Conservation (phyloP, 2,888 invertebrate species). For the Strigamia crassipes region DNA sequence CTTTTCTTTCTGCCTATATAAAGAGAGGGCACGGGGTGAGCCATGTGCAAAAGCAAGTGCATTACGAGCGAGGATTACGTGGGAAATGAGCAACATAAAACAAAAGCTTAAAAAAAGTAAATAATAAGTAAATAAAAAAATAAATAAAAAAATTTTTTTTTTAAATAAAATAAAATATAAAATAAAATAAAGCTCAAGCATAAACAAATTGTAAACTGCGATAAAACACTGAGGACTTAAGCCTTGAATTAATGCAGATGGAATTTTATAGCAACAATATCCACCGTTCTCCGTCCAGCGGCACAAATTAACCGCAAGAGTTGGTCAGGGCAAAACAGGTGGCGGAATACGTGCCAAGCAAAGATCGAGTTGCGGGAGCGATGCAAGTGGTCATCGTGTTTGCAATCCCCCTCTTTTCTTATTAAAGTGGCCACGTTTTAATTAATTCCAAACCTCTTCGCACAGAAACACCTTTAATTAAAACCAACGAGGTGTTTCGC, state of each 20-base stretch:
- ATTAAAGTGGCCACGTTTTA: constrained; percentile 40
- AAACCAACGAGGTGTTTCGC: constrained; percentile 14
- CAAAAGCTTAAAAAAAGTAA: not conserved
- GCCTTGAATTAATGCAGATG: constrained; percentile 29
- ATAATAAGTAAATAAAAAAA: not conserved
- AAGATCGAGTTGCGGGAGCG: constrained; percentile 23
- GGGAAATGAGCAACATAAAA: constrained; percentile 22
- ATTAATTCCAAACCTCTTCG: constrained; percentile 15
- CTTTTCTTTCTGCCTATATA: constrained; percentile 22
- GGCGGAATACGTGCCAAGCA: constrained; percentile 7
- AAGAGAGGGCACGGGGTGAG: constrained; percentile 29
- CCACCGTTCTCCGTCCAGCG: not conserved
- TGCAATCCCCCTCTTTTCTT: constrained; percentile 9
- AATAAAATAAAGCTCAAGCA: not conserved
- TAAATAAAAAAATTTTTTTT: not conserved
- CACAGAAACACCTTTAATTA: constrained; percentile 27
- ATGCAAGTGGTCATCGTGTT: constrained; percentile 9
- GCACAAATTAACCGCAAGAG: constrained; percentile 35
- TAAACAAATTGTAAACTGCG: not conserved
- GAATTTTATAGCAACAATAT: not conserved
- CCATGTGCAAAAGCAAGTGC: constrained; percentile 30
- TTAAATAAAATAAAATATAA: not conserved
- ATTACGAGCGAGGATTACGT: not conserved
- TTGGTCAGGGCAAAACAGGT: constrained; percentile 18
- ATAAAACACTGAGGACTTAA: not conserved